Base-by-base conservation (phyloP, 2,797 vertebrate genomes). In the Pterois miles region DNA sequence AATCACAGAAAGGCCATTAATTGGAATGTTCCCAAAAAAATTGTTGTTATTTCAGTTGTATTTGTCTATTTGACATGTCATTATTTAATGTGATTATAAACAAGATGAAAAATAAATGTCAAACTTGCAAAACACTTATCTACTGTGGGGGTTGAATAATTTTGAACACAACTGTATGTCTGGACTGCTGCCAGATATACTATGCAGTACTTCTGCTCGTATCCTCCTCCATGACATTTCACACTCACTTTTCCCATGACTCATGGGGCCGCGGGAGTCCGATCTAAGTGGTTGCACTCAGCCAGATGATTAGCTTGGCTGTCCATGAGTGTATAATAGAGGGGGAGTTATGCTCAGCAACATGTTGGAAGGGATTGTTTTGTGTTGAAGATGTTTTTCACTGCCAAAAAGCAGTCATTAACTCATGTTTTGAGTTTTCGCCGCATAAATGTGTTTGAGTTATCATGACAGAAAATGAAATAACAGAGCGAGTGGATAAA, bases 171-270 rank as follows among this genome's bases (percentile, higher is more conserved):
- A n/a, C n/a, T n/a, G n/a, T n/a, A n/a, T n/a, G n/a, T n/a, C 50
- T 78, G 83, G 78, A 74, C 48, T 0, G n/a, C 48, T 57, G 84
- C 88, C 91, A 90, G 70, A 43, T 63, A 12, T 4, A 43, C 72
- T 69, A 65, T 20, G 16, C 67, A 36, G 76, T 22, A 7, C 67
- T 77, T 70, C 72, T 40, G 22, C 65, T 79, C 74, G 10, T 22
- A 70, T 31, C n/a, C 50, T 16, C 57, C 31, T 14, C 18, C 80
- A 34, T 73, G 83, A 83, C 87, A 83, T 65, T 89, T 91, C 86
- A 82, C 87, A 84, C 85, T 85, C 78, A 65, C 22, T 84, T 78
- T 87, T 86, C 86, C 91, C 88, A 89, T 93, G 92, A 93, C 80
- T 93, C 90, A 90, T 48, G 13, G 36, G 76, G 81, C 83, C 71